A percentile compares a stretch with the other conserved stretches of the same genome.
Conservation (phyloP, 2,888 invertebrate genomes). For the Volucella inanis region DNA sequence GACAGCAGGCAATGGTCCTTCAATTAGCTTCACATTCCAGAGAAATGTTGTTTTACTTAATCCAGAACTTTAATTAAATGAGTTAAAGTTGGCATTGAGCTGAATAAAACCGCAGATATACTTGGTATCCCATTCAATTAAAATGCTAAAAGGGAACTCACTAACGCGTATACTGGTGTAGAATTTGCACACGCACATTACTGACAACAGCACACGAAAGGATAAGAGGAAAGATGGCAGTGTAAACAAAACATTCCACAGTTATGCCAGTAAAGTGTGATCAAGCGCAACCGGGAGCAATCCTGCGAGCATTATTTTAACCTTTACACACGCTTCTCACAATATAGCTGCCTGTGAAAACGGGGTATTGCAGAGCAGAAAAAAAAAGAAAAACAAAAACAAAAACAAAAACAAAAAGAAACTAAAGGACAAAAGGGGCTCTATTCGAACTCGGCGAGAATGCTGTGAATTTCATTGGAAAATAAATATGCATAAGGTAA, state of each 20-base stretch:
- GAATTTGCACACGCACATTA: too few relatives aligned
- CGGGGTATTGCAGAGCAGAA: background rate
- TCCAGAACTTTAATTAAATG: conserved; percentile 38
- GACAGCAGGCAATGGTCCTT: conserved; percentile 7
- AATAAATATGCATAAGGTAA: conserved; percentile 45
- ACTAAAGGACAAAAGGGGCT: conserved; percentile 2
- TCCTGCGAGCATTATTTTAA: conserved; percentile 49
- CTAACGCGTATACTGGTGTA: background rate
- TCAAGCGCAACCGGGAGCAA: conserved; percentile 55
- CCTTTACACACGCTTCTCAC: conserved; percentile 37
- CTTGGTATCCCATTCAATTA: conserved; percentile 42
- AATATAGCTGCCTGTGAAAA: conserved; percentile 9
- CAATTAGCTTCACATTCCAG: conserved; percentile 37
- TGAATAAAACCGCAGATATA: conserved; percentile 23
- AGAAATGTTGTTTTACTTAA: background rate
- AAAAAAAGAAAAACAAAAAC: background rate
- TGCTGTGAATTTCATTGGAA: conserved; percentile 35
- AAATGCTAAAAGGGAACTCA: conserved; percentile 26
- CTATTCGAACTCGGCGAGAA: background rate
- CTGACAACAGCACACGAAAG: background rate
- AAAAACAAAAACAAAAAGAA: background rate
- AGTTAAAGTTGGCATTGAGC: background rate
- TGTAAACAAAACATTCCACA: conserved; percentile 46
- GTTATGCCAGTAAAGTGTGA: conserved; percentile 56
- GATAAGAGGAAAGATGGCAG: background rate